Base-by-base conservation (phyloP, 2,888 invertebrate species). In the Ectemnius cavifrons region DNA sequence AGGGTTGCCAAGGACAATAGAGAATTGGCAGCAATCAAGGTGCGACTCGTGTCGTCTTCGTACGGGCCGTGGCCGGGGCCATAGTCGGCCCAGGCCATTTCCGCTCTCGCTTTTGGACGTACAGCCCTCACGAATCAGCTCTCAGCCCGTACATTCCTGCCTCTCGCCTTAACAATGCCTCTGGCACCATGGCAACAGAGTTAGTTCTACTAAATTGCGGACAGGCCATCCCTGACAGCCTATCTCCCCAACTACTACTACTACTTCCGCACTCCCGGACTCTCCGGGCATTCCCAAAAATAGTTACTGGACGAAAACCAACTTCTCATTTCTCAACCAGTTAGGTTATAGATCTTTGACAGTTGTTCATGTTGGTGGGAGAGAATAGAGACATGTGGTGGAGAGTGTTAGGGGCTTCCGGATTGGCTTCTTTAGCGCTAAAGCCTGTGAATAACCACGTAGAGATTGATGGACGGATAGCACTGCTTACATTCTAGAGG, bases 1-100 rank as follows among this genome's bases (percentile, higher is more conserved):
- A 86, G 81, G 74, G 73, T 76, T 87, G 89, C 89, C 89, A 89
- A 86, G 76, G 81, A 86, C 85, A 87, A 88, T 86, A 84, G 85
- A 75, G 84, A 88, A 88, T 88, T 88, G 87, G 86, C 88, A 87
- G 82, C 82, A 80, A 85, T 70, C 65, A 65, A 73, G 77, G 37
- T 73, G 77, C 67, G 75, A 77, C 68, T 71, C 49, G 71, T 68
- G 79, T 79, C 71, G 79, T 79, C 71, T 71, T 37, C 20, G 18
- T 16, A 18, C 37, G 49, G 46, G 47, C 57, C 20, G 57, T 56
- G 27, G 27, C 20, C 23, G 3, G 23, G 23, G 23, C 23, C 23
- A 23, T 23, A 23, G 3, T 23, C 23, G 23, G 23, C 2, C 23
- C 23, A 23, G 23, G 23, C 23, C 57, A n/a, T 47, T 47, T 47